A percentile compares a stretch with the other conserved stretches of the same genome.
Conservation (phyloP, 2,113 vertebrate species). For the Ameiurus melas region DNA sequence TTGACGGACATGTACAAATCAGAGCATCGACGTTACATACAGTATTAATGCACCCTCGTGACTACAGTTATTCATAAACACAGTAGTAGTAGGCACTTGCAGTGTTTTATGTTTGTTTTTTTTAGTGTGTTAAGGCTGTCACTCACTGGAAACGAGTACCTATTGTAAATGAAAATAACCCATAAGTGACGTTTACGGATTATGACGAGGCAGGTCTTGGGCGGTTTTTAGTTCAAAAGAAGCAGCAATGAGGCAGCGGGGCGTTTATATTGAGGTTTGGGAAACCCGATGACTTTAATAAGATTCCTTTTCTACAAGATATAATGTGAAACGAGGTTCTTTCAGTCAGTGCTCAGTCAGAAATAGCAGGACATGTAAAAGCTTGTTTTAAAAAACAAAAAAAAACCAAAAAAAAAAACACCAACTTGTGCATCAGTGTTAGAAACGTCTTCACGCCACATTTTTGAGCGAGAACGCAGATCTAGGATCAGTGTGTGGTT, state of each 20-base stretch:
- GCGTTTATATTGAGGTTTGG: background rate
- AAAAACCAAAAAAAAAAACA: too few relatives aligned
- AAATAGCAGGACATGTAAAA: background rate
- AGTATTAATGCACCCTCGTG: conserved; percentile 31
- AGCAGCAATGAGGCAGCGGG: conserved; percentile 18
- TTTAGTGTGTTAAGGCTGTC: background rate
- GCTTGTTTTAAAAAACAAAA: too few relatives aligned
- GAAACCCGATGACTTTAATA: too few relatives aligned
- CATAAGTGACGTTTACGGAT: background rate
- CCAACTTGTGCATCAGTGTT: too few relatives aligned
- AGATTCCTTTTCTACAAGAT: background rate
- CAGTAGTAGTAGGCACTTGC: background rate
- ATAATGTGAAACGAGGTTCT: background rate
- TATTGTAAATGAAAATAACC: conserved; percentile 8
- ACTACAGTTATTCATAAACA: background rate
- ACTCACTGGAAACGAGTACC: background rate
- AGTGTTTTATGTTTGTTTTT: background rate
- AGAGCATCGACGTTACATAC: conserved; percentile 5
- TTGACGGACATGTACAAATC: background rate
- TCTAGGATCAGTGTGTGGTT: background rate
- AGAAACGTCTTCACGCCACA: background rate
- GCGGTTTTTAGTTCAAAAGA: background rate
- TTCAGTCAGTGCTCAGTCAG: background rate
- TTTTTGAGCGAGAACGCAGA: background rate
- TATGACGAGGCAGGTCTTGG: background rate